A percentile compares a stretch with the other conserved stretches of the same genome.
phyloP scores from a whole-genome alignment of 2,797 vertebrate genomes.

The Oryzias sinensis region DNA sequence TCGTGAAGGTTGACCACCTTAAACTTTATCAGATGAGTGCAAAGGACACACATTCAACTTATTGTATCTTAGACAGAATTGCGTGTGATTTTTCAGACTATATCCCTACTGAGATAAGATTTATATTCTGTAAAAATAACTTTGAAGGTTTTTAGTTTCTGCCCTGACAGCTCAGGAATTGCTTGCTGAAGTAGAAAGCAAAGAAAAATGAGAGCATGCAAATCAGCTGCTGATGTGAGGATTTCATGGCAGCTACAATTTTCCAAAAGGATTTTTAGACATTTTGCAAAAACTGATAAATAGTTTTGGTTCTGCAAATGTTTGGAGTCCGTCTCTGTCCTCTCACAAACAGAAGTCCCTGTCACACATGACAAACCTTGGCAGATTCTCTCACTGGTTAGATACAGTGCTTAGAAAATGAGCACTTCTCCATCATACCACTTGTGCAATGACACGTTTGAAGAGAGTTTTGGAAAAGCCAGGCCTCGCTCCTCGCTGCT shows the following conservation, averaged over 20 bases:
- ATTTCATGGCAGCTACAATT: too few relatives aligned
- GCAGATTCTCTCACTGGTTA: slow-evolving; percentile 10
- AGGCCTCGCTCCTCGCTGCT: slow-evolving; percentile 13
- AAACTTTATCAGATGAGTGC: slow-evolving; percentile 44
- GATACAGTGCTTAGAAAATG: slow-evolving; percentile 10
- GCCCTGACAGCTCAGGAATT: too few relatives aligned
- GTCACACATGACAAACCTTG: slow-evolving; percentile 1
- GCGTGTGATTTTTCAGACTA: background rate
- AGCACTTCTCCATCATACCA: slow-evolving; percentile 22
- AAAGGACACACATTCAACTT: slow-evolving; percentile 27
- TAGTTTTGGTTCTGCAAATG: background rate
- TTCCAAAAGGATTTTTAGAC: slow-evolving; percentile 5
- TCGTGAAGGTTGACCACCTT: slow-evolving; percentile 26
- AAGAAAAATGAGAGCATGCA: too few relatives aligned
- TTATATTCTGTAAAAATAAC: too few relatives aligned
- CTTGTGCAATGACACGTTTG: slow-evolving; percentile 17
- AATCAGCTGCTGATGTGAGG: too few relatives aligned
- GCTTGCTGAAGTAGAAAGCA: background rate
- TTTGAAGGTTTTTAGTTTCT: too few relatives aligned
- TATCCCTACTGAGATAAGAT: too few relatives aligned
- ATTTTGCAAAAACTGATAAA: too few relatives aligned
- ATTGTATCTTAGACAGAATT: background rate
- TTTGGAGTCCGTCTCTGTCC: background rate
- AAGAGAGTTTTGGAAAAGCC: slow-evolving; percentile 27
- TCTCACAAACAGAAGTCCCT: background rate